Evolutionary conservation across 2,888 invertebrate species (phyloP), one percentile per base, ranked within the genome.

Genomic region (Pristionchus arcanus): DNA sequence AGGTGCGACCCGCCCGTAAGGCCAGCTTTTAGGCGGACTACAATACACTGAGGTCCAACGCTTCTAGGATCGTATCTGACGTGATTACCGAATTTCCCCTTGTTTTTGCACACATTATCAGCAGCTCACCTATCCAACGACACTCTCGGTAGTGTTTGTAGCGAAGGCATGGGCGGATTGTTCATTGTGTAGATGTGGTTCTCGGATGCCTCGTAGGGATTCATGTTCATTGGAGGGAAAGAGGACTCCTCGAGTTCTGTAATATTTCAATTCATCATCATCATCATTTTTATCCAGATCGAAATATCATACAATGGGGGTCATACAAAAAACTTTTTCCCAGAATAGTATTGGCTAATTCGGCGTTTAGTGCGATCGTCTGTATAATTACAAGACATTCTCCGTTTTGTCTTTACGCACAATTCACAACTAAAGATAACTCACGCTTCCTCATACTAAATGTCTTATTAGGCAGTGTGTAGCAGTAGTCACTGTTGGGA

Each of bases 401-500:
- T n/a, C n/a, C n/a, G n/a, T n/a, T n/a, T n/a, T n/a, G n/a, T n/a
- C n/a, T n/a, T n/a, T n/a, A n/a, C n/a, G n/a, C n/a, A n/a, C n/a
- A n/a, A n/a, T n/a, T n/a, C n/a, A n/a, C n/a, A n/a, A n/a, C n/a
- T 7, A n/a, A 87, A 42, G 0, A 13, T 25, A 55, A 74, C 88
- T 13, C 28, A 89, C 89, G 31, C 66, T 53, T 63, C n/a, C 89
- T 55, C 53, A 42, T 34, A 31, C 11, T 37, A 34, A 53, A 42
- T 9, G 71, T 55, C 85, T 89, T 89, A 31, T 84, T 71, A 4
- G 89, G 89, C 4, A 89, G 84, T 11, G 89, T 89, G 71, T 89
- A 89, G 71, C 89, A 89, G 85, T 89, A 89, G 84, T 89, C 89
- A 42, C 68, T 84, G n/a, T 83, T 49, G 4, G 89, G 84, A 55